Evolutionary conservation across 2,888 invertebrate species (phyloP), one percentile per base, ranked within the genome.

Genomic region (Andrena hattorfiana): DNA sequence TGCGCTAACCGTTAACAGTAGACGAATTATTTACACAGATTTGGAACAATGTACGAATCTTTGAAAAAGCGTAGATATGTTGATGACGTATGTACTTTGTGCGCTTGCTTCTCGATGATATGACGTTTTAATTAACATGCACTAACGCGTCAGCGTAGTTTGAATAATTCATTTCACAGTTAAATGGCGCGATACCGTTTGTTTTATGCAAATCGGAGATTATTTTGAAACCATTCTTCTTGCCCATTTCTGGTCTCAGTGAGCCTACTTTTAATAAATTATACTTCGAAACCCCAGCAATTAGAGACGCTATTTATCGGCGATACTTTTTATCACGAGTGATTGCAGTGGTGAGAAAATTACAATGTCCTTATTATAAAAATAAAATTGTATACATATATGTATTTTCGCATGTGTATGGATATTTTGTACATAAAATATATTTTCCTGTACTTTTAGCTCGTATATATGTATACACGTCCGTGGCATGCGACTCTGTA

Each of bases 291-390:
- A 62, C 13, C 30, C 30, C 56, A 16, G 51, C 26, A 51, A 76
- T 66, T 49, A 70, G 28, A 66, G 54, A 20, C 63, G 62, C 20
- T 56, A 7, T 59, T 2, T 23, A 59, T 59, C 26, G 16, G 7
- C 26, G 8, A 35, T 35, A 28, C 10, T 42, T 54, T 71, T 59
- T 32, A 56, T 16, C 68, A 32, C 4, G 42, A 51, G 20, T 56
- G 56, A 23, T 20, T 23, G 23, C 56, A 56, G 73, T 77, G 71
- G 70, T 56, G 71, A 63, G 80, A 56, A 66, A 74, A 74, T 72
- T 85, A 81, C 51, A 77, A 62, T 77, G 75, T 63, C 69, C 54
- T 63, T 62, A 75, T 83, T 85, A 80, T 67, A 85, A 80, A 84
- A 85, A 83, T 80, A 85, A 80, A 80, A 72, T 30, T 60, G 62